Percentiles rank a stretch among this genome's conserved stretches.
These are phyloP conservation scores for Paramormyrops kingsleyae DNA, from an alignment of 2,113 vertebrate genomes.

Conservation along the genomic window DNA sequence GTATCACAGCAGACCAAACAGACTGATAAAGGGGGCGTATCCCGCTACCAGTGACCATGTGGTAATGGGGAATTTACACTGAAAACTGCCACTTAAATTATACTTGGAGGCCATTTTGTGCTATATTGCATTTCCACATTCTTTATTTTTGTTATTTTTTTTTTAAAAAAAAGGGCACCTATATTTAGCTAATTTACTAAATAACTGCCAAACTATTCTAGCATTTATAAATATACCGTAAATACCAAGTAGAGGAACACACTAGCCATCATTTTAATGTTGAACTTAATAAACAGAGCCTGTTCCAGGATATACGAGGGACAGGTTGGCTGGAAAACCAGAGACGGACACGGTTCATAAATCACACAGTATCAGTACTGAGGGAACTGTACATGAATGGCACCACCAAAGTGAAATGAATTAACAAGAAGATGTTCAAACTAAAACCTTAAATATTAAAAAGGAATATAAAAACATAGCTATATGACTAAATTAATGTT, in stretches of 20 bases:
- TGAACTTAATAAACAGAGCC: not conserved
- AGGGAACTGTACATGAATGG: not conserved
- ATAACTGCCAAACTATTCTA: not conserved
- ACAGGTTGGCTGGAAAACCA: not conserved
- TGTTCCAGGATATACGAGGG: not conserved
- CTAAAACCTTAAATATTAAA: not conserved
- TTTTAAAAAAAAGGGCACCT: not conserved
- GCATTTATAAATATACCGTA: not conserved
- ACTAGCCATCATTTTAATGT: not conserved
- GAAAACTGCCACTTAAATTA: not conserved
- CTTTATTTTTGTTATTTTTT: not conserved
- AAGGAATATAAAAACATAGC: not conserved
- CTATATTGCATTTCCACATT: not conserved
- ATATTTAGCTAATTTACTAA: not conserved
- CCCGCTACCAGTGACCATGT: not conserved
- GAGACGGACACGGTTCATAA: not conserved
- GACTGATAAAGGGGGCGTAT: not conserved
- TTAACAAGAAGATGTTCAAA: not conserved
- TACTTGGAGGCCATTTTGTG: not conserved
- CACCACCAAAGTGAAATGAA: not conserved
- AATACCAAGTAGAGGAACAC: not conserved
- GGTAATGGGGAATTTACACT: not conserved
- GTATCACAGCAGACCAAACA: not conserved
- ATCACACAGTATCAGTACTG: not conserved
- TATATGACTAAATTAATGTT: not conserved